A percentile compares a stretch with the other conserved stretches of the same genome.
Evolutionary conservation across 2,888 invertebrate genomes (phyloP).

Genomic region (Parthenolecanium corni): DNA sequence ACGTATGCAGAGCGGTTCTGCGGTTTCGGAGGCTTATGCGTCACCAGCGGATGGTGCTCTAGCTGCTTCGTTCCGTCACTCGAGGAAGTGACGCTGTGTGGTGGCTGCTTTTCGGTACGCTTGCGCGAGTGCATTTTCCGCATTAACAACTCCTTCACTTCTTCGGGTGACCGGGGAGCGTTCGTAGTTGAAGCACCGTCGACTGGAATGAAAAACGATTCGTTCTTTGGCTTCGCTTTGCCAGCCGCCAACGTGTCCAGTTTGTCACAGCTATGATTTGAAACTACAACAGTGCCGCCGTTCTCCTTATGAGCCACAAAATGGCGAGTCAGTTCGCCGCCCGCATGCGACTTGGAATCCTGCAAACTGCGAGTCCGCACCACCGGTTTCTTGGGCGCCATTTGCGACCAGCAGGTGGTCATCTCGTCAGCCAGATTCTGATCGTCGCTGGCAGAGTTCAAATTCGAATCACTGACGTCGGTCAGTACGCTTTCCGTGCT

Average conservation of each 20-base stretch:
- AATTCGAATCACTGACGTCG: conserved; percentile 47
- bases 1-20: conserved; percentile 38
- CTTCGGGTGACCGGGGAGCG: conserved; percentile 6
- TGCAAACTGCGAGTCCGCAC: conserved; percentile 42
- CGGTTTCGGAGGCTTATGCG: conserved; percentile 62
- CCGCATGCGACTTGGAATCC: conserved; percentile 36
- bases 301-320: conserved; percentile 28
- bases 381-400: conserved; percentile 34
- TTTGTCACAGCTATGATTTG: conserved; percentile 7
- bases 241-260: neutral
- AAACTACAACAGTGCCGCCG: neutral
- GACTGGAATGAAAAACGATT: conserved; percentile 34
- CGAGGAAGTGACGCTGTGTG: too few species aligned
- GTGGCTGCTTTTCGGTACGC: neutral
- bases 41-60: conserved; percentile 40
- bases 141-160: conserved; percentile 16
- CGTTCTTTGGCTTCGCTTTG: conserved; percentile 30
- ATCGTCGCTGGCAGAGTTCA: conserved; percentile 38
- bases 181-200: conserved; percentile 27
- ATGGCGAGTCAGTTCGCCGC: conserved; percentile 16
- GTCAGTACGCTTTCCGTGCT: conserved; percentile 70
- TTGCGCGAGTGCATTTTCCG: conserved; percentile 15
- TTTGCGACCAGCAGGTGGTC: conserved; percentile 13
- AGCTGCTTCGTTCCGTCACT: neutral
- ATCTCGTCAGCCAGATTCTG: conserved; percentile 31